Evolutionary conservation across 1,140 invertebrate species (phyloP).

Genomic region (Ruditapes philippinarum): DNA sequence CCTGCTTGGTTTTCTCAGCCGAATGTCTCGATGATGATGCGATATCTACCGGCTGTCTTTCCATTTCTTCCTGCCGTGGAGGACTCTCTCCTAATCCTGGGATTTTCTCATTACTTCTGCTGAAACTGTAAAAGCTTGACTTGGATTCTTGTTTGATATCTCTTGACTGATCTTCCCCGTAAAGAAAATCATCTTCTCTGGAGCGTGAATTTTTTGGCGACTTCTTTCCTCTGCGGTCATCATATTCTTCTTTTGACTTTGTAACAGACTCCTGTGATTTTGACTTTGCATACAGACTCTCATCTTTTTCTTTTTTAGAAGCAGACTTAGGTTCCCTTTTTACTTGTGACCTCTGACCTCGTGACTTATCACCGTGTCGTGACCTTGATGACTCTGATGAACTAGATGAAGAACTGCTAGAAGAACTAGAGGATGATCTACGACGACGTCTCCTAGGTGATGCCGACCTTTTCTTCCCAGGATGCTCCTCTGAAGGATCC

Average conservation of each 20-base stretch:
- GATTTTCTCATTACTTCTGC: slow-evolving; percentile 39
- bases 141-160: background rate
- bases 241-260: background rate
- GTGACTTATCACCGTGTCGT: background rate
- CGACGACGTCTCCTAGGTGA: background rate
- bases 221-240: background rate
- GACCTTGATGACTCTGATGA: slow-evolving; percentile 41
- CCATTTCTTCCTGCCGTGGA: background rate
- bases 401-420: slow-evolving; percentile 13
- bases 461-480: background rate
- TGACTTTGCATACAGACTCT: too few relatives aligned
- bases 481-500: background rate
- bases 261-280: background rate
- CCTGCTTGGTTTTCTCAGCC: background rate
- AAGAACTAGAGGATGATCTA: slow-evolving; percentile 13
- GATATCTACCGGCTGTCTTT: background rate
- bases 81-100: slow-evolving; percentile 59
- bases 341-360: background rate
- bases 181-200: background rate
- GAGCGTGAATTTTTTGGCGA: too few relatives aligned
- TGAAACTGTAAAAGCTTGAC: slow-evolving; percentile 11
- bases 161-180: background rate
- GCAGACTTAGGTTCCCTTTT: background rate
- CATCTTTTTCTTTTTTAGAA: background rate
- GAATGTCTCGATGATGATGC: background rate